Evolutionary conservation across 2,113 vertebrate genomes (phyloP), one percentile per base, ranked within the genome.

Genomic region (Albula goreensis): DNA sequence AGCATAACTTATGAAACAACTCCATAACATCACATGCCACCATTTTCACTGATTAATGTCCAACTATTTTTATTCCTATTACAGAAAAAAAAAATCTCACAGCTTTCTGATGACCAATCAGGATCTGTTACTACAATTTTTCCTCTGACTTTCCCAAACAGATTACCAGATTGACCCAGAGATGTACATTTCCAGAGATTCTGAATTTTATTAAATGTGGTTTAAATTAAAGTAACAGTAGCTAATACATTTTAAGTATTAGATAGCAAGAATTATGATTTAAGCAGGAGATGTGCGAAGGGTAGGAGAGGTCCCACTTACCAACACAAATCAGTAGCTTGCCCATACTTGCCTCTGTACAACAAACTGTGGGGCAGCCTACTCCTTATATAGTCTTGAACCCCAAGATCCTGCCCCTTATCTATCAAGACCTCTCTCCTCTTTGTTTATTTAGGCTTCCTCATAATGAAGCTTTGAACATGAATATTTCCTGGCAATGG

Each of bases 281-380:
- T 6, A 1, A 84, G 78, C 22, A 52, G n/a, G 60, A 9, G 52
- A 41, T 41, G 31, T 41, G 31, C 31, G 50, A 25, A 22, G 31
- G 15, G 22, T 48, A 56, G 22, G 49, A 50, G 5, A 22, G 50
- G 51, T 6, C 49, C 53, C 60, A 86, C 91, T 92, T 88, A 94
- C 91, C 93, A 3, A 87, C 78, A 19, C 85, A 94, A 82, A 93
- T 88, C 84, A 93, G 90, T 84, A 93, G 88, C 80, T 92, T 93
- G 86, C 90, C 90, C 92, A 94, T 94, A 85, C 19, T 86, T 93
- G 88, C 83, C 83, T 91, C 87, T 91, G 91, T 89, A 84, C 85
- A 90, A 83, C 17, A 0, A 63, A 22, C 78, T 80, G 1, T 82
- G 81, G 2, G 74, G 41, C 52, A 51, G 3, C 11, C 10, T 5